These are phyloP conservation scores for Leptopilina myrica DNA, from an alignment of 2,888 invertebrate genomes.

Conservation along the genomic window DNA sequence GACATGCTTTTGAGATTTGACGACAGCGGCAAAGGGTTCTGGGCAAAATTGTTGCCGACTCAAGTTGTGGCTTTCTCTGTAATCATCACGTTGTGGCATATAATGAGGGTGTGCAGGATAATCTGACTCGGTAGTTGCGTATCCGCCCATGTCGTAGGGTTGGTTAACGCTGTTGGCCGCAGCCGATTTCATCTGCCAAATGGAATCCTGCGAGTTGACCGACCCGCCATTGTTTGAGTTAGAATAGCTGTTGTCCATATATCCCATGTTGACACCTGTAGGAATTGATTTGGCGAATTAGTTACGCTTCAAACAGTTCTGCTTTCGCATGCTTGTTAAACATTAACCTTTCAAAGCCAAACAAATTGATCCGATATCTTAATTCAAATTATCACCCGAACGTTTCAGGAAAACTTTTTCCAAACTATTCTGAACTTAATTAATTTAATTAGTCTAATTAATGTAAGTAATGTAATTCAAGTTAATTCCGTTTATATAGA, in stretches of 20 bases:
- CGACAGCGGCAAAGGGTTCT: constrained; percentile 92
- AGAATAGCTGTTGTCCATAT: constrained; percentile 94
- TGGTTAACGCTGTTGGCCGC: constrained; percentile 85
- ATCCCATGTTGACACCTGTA: constrained; percentile 91
- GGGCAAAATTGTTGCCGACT: constrained; percentile 92
- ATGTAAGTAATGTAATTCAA: no score
- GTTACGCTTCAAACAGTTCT: background rate
- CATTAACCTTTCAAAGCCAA: background rate
- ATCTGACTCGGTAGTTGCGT: constrained; percentile 87
- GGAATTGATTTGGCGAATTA: constrained; percentile 49
- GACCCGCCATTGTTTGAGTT: constrained; percentile 97
- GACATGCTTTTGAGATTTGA: constrained; percentile 94
- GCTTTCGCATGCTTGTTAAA: constrained; percentile 4
- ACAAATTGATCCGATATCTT: constrained; percentile 7
- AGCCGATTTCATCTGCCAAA: constrained; percentile 96
- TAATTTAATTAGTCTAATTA: no score
- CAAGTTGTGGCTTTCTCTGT: constrained; percentile 88
- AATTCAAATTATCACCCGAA: background rate
- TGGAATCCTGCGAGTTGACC: constrained; percentile 94
- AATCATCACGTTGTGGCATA: constrained; percentile 84
- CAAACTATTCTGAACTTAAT: no score
- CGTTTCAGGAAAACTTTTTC: no score
- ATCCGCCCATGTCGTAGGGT: constrained; percentile 89
- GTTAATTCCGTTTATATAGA: no score
- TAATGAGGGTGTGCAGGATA: constrained; percentile 91